Conservation (phyloP, 2,797 vertebrate species). For the Allenopithecus nigroviridis region DNA sequence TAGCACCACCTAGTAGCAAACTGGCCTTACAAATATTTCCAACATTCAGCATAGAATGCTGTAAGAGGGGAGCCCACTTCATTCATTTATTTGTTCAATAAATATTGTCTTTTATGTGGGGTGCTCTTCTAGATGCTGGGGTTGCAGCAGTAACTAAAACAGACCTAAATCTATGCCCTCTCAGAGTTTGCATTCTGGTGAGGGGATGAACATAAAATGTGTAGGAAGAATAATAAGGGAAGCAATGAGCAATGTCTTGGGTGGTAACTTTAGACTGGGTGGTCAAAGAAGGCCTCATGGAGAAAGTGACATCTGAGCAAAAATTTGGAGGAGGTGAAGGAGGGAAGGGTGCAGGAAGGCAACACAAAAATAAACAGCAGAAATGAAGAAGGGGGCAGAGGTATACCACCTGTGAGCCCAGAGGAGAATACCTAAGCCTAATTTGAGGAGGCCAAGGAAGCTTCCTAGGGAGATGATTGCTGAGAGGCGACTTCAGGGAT, state of each 20-base stretch:
- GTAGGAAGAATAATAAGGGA: neutral
- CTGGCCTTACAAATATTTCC: neutral
- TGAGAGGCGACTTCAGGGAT: neutral
- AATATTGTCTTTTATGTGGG: neutral
- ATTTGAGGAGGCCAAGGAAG: neutral
- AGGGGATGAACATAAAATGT: neutral
- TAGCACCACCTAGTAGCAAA: neutral
- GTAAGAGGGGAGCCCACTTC: neutral
- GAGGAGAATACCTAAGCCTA: neutral
- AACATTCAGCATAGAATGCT: neutral
- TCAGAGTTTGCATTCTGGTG: neutral
- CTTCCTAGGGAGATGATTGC: neutral
- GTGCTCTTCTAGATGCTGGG: neutral
- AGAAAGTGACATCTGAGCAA: slow-evolving; percentile 21
- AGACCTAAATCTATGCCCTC: neutral
- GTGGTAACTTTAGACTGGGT: neutral
- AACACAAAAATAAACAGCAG: neutral
- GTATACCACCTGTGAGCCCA: too few relatives aligned
- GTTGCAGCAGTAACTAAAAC: neutral
- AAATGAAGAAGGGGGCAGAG: neutral
- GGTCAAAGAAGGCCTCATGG: neutral
- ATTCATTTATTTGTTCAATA: neutral
- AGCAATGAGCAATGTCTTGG: neutral
- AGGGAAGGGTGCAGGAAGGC: neutral
- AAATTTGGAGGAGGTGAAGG: neutral